A percentile compares a stretch with the other conserved stretches of the same genome.
Conservation (phyloP, 2,888 invertebrate species). For the Caenorhabditis panamensis region DNA sequence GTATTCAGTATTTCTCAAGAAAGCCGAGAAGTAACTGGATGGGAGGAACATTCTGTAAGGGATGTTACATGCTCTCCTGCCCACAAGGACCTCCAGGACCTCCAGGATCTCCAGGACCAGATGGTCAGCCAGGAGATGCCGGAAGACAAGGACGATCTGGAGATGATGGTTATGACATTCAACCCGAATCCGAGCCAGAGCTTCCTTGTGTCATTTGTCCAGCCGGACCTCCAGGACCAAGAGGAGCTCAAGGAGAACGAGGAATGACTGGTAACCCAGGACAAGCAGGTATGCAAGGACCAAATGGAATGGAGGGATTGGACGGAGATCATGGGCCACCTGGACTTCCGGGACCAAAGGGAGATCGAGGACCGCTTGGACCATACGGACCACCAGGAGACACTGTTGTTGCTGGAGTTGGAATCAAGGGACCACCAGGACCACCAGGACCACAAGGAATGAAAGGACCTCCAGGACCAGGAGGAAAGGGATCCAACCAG, state of each 20-base stretch:
- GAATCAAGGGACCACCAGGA: conserved; percentile 77
- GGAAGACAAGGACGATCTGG: conserved; percentile 76
- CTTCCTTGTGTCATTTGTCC: conserved; percentile 81
- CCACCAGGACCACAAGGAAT: conserved; percentile 77
- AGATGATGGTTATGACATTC: conserved; percentile 79
- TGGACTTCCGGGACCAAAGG: conserved; percentile 70
- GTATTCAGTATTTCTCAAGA: conserved; percentile 72
- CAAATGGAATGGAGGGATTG: conserved; percentile 74
- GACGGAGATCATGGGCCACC: conserved; percentile 72
- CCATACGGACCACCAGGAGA: conserved; percentile 73
- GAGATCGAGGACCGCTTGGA: conserved; percentile 70
- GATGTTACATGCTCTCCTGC: conserved; percentile 77
- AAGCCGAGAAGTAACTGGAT: conserved; percentile 65
- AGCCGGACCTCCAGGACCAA: conserved; percentile 80
- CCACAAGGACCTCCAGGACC: conserved; percentile 80
- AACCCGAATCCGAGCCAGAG: conserved; percentile 78
- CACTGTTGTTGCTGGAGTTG: conserved; percentile 76
- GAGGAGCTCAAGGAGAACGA: conserved; percentile 80
- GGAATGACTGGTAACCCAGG: conserved; percentile 76
- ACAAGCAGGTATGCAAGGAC: conserved; percentile 70
- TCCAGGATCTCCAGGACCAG: conserved; percentile 76
- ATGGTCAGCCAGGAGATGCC: conserved; percentile 77
- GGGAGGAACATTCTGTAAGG: conserved; percentile 71
- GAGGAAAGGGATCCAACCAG: conserved; percentile 68
- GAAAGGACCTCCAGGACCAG: conserved; percentile 75